A percentile compares a stretch with the other conserved stretches of the same genome.
Conservation (phyloP, 2,113 vertebrate species). For the human region DNA sequence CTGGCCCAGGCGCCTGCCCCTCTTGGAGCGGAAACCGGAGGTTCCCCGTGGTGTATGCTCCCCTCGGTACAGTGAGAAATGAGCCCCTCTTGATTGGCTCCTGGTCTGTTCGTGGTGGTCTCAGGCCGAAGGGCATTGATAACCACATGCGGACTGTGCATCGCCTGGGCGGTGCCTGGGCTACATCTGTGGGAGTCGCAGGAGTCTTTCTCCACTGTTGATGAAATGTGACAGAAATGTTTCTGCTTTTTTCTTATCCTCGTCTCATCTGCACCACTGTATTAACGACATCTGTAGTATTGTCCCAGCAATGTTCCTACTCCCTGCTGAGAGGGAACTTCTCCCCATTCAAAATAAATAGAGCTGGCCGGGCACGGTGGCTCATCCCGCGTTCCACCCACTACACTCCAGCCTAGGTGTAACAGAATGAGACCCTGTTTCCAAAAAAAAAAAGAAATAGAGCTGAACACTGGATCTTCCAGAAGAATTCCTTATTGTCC, state of each 20-base stretch:
- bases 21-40: neutral
- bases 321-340: neutral
- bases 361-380: neutral
- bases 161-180: neutral
- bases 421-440: too few relatives aligned
- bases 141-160: neutral
- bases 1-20: neutral
- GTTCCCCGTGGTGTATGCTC: neutral
- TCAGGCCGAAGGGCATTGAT: neutral
- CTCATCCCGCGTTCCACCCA: too few relatives aligned
- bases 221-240: neutral
- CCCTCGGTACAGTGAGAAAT: accelerated
- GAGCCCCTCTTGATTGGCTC: accelerated
- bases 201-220: neutral
- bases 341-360: accelerated
- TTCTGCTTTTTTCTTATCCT: neutral
- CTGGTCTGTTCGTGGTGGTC: neutral
- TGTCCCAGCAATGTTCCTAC: neutral
- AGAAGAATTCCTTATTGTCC: neutral
- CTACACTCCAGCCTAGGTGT: too few relatives aligned
- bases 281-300: too few relatives aligned
- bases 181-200: neutral
- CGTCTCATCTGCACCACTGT: accelerated
- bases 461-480: accelerated
- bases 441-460: too few relatives aligned